Evolutionary conservation across 2,888 invertebrate species (phyloP), one percentile per base, ranked within the genome.

Genomic region (Pollenia angustigena): DNA sequence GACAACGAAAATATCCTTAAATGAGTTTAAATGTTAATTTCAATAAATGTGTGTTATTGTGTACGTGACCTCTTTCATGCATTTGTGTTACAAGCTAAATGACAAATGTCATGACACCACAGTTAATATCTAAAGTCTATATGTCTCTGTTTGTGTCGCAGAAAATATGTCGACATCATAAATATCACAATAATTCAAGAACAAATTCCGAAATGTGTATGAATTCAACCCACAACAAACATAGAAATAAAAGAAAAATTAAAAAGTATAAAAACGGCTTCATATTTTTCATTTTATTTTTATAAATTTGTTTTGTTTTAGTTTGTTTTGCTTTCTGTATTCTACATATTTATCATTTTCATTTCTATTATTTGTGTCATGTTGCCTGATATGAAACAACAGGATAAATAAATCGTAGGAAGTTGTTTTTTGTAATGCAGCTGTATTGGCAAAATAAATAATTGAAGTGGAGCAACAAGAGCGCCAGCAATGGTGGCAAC

Each of bases 81-180:
- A 11, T 60, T 69, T 79, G 58, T 46, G 75, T 60, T 83, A 62
- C 80, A 68, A 48, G 52, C 50, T 42, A 10, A 52, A 72, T 86
- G 83, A 72, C 86, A 86, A 86, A 76, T 86, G 75, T 66, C 69
- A 80, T 60, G 82, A 81, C 86, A 76, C 80, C 16, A 81, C 52
- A 52, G 40, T 46, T 46, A 46, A 64, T 40, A 66, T 42, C 8
- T 46, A 18, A 46, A 50, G 48, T 58, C 18, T 69, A 58, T 18
- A 4, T 68, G 58, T 68, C n/a, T n/a, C 12, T 60, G 9, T 52
- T 60, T 42, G 42, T 68, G 52, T 8, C 50, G 48, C 68, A 81
- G 76, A 72, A 87, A 72, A 76, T 48, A 81, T 87, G 84, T 84
- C 68, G 68, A 62, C 83, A 81, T 69, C 76, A 81, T 81, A 78